Base-by-base conservation (phyloP, 1,140 invertebrate genomes). In the Ephestia elutella region DNA sequence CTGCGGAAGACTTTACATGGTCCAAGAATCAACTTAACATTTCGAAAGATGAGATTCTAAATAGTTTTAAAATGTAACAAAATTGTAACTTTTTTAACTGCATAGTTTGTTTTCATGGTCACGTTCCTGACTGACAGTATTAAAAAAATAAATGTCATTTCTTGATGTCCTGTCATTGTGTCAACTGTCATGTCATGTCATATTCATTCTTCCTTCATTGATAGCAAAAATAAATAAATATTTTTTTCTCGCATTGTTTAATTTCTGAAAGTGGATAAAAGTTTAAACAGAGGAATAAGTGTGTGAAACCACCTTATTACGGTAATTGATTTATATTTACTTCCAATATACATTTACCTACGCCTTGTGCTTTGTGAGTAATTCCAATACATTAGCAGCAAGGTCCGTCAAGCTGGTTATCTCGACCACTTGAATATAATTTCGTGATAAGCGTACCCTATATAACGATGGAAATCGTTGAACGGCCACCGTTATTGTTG, bases 21-120 rank as follows among this genome's bases (percentile, higher is more conserved):
- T 35, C 79, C 91, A 32, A 81, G 93, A 75, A 90, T 94, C 32
- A 95, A 94, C 85, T 89, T 95, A 74, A 94, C 93, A 15, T 94
- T 94, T 70, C 83, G 92, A 63, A 92, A 91, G 71, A 84, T 87
- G 68, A 59, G 65, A 56, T 10, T 25, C n/a, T 13, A 10, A 59
- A 15, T 44, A 44, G n/a, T 44, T n/a, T 13, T 5, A 44, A 15
- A 63, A 60, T 8, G 7, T n/a, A 11, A 20, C 2, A 21, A 20
- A 50, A 50, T 17, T 7, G 11, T 21, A n/a, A 49, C 8, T 17
- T 7, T 18, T 17, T 49, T 49, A 49, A 13, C 38, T 15, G 38
- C n/a, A 15, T 2, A 44, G 13, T 10, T 15, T 44, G n/a, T 15
- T 44, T 44, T 44, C n/a, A 44, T 44, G 38, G n/a, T 13, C 9